Percentiles rank a stretch among this genome's conserved stretches.
Evolutionary conservation across 2,797 vertebrate genomes (phyloP).

Genomic region (Dicrostonyx torquatus): DNA sequence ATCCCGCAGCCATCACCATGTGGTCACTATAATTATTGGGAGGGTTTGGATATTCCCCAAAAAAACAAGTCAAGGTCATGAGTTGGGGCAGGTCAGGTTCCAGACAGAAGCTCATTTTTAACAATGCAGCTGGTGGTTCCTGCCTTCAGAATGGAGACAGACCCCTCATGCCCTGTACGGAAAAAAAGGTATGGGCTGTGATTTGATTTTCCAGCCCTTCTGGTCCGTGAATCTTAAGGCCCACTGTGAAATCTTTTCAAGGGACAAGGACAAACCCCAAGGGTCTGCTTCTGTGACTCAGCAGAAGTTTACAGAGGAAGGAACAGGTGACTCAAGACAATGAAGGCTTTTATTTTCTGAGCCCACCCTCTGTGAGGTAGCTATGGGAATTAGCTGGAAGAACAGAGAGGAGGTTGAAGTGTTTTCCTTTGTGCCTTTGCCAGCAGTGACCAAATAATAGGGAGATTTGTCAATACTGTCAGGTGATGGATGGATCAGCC

Average conservation of each 20-base stretch:
- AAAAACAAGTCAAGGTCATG: neutral
- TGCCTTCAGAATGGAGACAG: neutral
- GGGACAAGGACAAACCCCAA: neutral
- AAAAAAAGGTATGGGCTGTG: neutral
- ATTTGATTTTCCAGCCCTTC: slow-evolving; percentile 11
- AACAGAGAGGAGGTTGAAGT: too few species aligned
- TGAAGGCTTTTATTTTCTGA: neutral
- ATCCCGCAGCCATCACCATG: too few species aligned
- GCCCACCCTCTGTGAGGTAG: neutral
- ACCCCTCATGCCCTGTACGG: neutral
- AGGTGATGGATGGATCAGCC: too few species aligned
- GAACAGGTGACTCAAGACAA: neutral
- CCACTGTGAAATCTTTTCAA: neutral
- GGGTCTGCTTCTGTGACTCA: neutral
- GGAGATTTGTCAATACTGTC: neutral
- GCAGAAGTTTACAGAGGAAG: neutral
- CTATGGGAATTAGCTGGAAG: too few species aligned
- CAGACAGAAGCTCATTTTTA: neutral
- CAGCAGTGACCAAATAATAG: neutral
- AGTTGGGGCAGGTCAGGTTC: neutral
- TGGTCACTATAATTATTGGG: too few species aligned
- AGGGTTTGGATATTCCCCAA: neutral
- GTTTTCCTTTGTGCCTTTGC: neutral
- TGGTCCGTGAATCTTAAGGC: neutral
- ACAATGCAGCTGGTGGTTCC: neutral